phyloP scores from a whole-genome alignment of 2,888 invertebrate genomes.

The Linyphia triangularis region DNA sequence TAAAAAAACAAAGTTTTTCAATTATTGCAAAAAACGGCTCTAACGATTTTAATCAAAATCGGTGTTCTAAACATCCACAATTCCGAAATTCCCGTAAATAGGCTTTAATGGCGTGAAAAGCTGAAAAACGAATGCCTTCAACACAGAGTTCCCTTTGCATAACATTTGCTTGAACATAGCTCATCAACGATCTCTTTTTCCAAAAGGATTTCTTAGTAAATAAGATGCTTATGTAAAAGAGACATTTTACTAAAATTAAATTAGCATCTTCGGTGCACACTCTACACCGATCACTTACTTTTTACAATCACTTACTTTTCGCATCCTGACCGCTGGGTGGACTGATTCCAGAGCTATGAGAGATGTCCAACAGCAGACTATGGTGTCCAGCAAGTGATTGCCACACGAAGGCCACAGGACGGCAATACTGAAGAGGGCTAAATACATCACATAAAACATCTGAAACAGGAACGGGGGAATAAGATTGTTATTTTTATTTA shows the following conservation, averaged over 20 bases:
- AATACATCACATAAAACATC: constrained; percentile 78
- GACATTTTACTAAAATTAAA: not conserved
- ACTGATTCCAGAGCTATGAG: constrained; percentile 75
- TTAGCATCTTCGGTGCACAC: no score
- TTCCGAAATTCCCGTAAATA: no score
- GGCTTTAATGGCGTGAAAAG: no score
- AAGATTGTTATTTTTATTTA: not conserved
- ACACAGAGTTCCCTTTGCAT: no score
- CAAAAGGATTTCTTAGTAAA: not conserved
- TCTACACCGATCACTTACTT: not conserved
- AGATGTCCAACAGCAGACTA: constrained; percentile 78
- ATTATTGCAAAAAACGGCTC: no score
- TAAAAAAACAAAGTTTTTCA: no score
- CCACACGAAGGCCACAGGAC: constrained; percentile 80
- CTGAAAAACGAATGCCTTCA: no score
- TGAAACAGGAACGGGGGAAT: constrained; percentile 30
- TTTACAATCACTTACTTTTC: constrained; percentile 36
- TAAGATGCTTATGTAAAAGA: not conserved
- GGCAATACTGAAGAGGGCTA: constrained; percentile 78
- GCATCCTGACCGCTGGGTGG: constrained; percentile 58
- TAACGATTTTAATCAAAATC: no score
- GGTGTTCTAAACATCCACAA: no score
- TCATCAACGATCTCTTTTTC: no score
- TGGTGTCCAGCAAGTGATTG: constrained; percentile 78
- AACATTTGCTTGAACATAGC: no score